Base-by-base conservation (phyloP, 2,888 invertebrate species). In the Villa cingulata region DNA sequence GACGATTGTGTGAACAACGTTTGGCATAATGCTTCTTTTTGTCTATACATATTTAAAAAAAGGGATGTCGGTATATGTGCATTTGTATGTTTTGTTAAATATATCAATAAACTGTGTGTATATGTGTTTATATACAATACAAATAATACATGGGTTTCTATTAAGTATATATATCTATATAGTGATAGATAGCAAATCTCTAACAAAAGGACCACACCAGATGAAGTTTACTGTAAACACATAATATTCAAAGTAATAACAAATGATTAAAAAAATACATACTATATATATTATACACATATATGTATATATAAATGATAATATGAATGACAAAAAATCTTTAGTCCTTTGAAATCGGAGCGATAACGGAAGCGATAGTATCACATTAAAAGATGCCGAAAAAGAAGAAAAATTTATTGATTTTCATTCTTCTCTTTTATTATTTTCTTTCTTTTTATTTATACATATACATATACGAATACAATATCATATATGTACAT, bases 181-280 rank as follows among this genome's bases (percentile, higher is more conserved):
- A 32, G 12, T 32, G 12, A 7, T 38, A 47, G 44, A 46, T 46
- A 41, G 48, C 37, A 36, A 18, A 16, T 29, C 37, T n/a, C 7
- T 32, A 46, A 51, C 51, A 51, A 51, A 45, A 51, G 51, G 51
- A 51, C 51, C 51, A 47, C 51, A 51, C 49, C 49, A 45, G 51
- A 38, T 47, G 27, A 37, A 40, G 20, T 32, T 16, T 29, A 47
- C 43, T 34, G 43, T 47, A 46, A 46, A 44, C 37, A 51, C 42
- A n/a, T n/a, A n/a, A n/a, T n/a, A n/a, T n/a, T n/a, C n/a, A n/a
- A n/a, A n/a, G n/a, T n/a, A n/a, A n/a, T n/a, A n/a, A n/a, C n/a
- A n/a, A n/a, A n/a, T n/a, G n/a, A n/a, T 37, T 23, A 27, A 27
- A 6, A 27, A 27, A 27, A 27, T 27, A 27, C 27, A 27, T 27